Conservation (phyloP, 1,140 invertebrate genomes). For the Orius laevigatus region DNA sequence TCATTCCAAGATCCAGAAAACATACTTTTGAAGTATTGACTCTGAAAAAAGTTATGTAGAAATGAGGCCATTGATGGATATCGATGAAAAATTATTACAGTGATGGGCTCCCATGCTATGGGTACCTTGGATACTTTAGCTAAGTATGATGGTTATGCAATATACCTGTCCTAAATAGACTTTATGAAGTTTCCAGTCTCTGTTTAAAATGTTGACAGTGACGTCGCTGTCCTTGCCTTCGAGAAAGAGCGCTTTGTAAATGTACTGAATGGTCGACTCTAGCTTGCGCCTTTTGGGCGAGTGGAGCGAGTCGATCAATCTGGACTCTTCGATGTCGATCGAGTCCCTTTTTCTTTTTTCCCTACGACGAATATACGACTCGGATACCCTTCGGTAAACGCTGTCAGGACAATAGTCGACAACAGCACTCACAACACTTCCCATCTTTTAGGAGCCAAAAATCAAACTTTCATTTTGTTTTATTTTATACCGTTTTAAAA, state of each 20-base stretch:
- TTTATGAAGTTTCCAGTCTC: constrained; percentile 62
- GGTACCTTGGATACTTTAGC: neutral
- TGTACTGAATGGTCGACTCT: constrained; percentile 57
- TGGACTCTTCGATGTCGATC: constrained; percentile 12
- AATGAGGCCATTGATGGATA: too few relatives aligned
- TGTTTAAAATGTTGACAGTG: constrained; percentile 50
- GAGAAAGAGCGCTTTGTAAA: constrained; percentile 60
- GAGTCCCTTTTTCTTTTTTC: constrained; percentile 13
- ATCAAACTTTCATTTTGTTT: too few relatives aligned
- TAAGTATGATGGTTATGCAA: neutral
- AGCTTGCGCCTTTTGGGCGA: constrained; percentile 42
- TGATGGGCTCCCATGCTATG: neutral
- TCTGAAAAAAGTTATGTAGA: constrained; percentile 38
- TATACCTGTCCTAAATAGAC: constrained; percentile 52
- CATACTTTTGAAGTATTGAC: constrained; percentile 70
- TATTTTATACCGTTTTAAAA: too few relatives aligned
- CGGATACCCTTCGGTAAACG: constrained; percentile 6
- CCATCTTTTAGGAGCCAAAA: constrained; percentile 8
- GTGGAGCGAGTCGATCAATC: constrained; percentile 12
- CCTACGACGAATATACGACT: constrained; percentile 9
- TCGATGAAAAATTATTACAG: neutral
- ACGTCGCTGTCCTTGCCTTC: constrained; percentile 64
- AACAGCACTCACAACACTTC: constrained; percentile 2
- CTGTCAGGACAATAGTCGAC: constrained; percentile 10
- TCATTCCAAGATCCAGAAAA: constrained; percentile 70